A percentile compares a stretch with the other conserved stretches of the same genome.
Evolutionary conservation across 2,113 vertebrate genomes (phyloP).

Genomic region (Pelobates fuscus): DNA sequence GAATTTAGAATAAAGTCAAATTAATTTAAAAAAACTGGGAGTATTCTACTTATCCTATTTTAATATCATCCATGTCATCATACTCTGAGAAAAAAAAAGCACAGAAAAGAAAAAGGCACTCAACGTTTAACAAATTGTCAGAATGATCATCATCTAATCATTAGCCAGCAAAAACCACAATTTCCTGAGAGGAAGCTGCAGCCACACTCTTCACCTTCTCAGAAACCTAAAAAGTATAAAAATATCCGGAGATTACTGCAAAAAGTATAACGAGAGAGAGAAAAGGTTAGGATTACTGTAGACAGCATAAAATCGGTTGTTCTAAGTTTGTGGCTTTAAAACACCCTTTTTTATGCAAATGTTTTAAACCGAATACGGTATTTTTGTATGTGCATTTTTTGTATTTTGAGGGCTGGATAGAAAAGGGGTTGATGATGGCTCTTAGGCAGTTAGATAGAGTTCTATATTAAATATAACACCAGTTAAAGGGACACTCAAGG

Average conservation of each 20-base stretch:
- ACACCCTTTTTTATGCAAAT: too few species aligned
- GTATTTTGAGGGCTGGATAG: too few species aligned
- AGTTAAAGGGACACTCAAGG: too few species aligned
- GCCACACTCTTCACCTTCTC: conserved; percentile 9
- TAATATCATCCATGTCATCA: neutral
- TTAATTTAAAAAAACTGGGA: neutral
- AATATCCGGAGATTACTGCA: neutral
- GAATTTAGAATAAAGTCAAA: too few species aligned
- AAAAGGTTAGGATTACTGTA: conserved; percentile 6
- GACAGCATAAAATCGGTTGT: neutral
- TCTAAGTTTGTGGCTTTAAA: too few species aligned
- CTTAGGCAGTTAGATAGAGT: too few species aligned
- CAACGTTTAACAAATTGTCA: neutral
- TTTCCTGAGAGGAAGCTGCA: conserved; percentile 27
- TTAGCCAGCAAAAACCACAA: conserved; percentile 19
- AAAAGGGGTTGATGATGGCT: too few species aligned
- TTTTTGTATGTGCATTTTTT: neutral
- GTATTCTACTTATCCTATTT: neutral
- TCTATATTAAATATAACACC: too few species aligned
- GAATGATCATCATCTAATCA: conserved; percentile 12
- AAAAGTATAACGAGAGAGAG: neutral
- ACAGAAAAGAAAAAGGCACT: neutral
- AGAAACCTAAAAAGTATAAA: conserved; percentile 21
- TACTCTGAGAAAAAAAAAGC: conserved; percentile 6
- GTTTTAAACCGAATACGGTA: neutral